A percentile compares a stretch with the other conserved stretches of the same genome.
These are phyloP conservation scores for Danio aesculapii DNA, from an alignment of 2,797 vertebrate genomes.

Conservation along the genomic window DNA sequence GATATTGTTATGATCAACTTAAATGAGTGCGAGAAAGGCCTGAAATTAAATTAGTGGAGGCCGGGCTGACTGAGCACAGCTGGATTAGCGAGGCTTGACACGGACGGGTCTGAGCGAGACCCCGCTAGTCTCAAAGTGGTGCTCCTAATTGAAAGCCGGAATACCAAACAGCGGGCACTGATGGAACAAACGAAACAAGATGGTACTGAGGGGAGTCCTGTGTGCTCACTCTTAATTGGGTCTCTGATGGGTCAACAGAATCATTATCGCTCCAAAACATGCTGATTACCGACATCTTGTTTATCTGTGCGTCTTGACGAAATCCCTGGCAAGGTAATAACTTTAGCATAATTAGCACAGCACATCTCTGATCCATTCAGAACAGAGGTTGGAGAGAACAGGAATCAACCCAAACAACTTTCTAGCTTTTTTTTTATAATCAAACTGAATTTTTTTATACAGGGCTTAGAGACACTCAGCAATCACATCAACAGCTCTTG, in stretches of 20 bases:
- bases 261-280: constrained; percentile 55
- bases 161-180: constrained; percentile 46
- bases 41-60: constrained; percentile 26
- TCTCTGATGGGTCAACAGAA: constrained; percentile 53
- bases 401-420: neutral
- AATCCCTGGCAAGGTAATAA: constrained; percentile 49
- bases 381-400: neutral
- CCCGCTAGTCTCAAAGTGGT: constrained; percentile 39
- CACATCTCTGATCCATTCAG: constrained; percentile 1
- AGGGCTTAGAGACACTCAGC: neutral
- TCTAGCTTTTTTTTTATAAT: neutral
- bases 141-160: constrained; percentile 44
- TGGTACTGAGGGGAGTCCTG: constrained; percentile 38
- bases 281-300: constrained; percentile 53
- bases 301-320: constrained; percentile 37
- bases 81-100: constrained; percentile 16
- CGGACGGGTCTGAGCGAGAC: constrained; percentile 16
- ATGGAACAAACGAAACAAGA: constrained; percentile 45
- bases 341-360: constrained; percentile 56
- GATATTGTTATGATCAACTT: constrained; percentile 22
- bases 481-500: constrained; percentile 11
- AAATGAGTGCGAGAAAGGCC: constrained; percentile 31
- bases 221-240: constrained; percentile 54
- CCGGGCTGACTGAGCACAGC: constrained; percentile 24
- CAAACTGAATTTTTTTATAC: constrained; percentile 3